Base-by-base conservation (phyloP, 2,797 vertebrate species). In the Enteromius anoplus region DNA sequence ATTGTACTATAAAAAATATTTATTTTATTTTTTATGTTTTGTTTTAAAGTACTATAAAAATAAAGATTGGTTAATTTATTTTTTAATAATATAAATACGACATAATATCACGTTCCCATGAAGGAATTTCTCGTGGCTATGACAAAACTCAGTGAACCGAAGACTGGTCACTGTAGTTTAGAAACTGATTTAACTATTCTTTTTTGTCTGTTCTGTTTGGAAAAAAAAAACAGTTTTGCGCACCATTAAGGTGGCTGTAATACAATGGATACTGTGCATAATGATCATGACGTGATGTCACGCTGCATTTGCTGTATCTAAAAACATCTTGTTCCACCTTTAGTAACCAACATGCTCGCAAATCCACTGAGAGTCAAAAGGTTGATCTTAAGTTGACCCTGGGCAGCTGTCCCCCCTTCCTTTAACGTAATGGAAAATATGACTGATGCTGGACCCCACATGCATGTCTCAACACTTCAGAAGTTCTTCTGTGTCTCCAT, bases 391-490 rank as follows among this genome's bases (percentile, higher is more conserved):
- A 51, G 21, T 21, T 65, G 80, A 82, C 70, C 60, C 53, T 47
- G 37, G 49, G 26, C 70, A 75, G 65, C 40, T 75, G 45, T 32
- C 40, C 40, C 40, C 65, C 64, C 75, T 60, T 29, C 75, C 62
- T 69, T 68, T 80, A 78, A 85, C 29, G 77, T 79, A 86, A 87
- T 87, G 86, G 86, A 86, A 87, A 85, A 65, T 49, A 83, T 77
- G 58, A 83, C 37, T 8, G n/a, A 62, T 69, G 68, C 72, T 51
- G 78, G 82, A 82, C 58, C 47, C 81, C 71, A 47, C 10, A 72
- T 82, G 11, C 68, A 72, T 62, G 32, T 77, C 76, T 80, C 71
- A 82, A 69, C 42, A 45, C 47, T 68, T 78, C 34, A 71, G 7
- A 51, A 85, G 51, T 19, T 37, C 45, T 45, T 49, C 40, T 65